phyloP scores from a whole-genome alignment of 1,140 invertebrate species.

The Aleiodes sp. region DNA sequence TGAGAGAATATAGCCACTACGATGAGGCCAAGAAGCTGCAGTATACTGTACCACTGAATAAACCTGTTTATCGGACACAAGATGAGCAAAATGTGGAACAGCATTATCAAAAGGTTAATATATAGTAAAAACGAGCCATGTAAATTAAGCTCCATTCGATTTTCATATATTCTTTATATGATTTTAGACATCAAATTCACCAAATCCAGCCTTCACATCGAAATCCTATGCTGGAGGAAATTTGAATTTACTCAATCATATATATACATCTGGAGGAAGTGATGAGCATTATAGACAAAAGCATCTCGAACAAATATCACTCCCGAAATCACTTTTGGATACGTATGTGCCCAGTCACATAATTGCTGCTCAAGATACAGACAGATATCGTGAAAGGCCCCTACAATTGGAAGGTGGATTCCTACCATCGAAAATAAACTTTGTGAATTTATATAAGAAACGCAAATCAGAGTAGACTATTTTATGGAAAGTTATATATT shows the following conservation, averaged over 20 bases:
- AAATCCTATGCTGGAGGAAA: too few species aligned
- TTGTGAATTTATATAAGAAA: slow-evolving; percentile 53
- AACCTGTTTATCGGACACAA: slow-evolving; percentile 38
- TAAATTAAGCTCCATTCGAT: too few species aligned
- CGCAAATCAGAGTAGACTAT: slow-evolving; percentile 48
- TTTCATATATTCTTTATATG: too few species aligned
- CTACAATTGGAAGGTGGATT: slow-evolving; percentile 61
- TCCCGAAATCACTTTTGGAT: slow-evolving; percentile 58
- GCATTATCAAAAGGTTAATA: slow-evolving; percentile 19
- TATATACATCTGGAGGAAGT: slow-evolving; percentile 10
- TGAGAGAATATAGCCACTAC: slow-evolving; percentile 1
- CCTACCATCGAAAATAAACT: slow-evolving; percentile 61
- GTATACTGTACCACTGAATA: slow-evolving; percentile 45
- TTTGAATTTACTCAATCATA: too few species aligned
- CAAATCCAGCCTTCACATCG: too few species aligned
- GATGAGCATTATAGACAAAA: slow-evolving; percentile 41
- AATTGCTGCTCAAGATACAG: slow-evolving; percentile 56
- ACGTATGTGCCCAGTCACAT: slow-evolving; percentile 59
- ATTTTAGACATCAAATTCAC: too few species aligned
- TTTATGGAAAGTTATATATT: background rate
- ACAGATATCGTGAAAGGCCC: slow-evolving; percentile 61
- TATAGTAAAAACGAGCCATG: slow-evolving; percentile 37
- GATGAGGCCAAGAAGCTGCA: slow-evolving; percentile 25
- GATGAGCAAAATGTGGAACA: background rate
- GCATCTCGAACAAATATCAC: slow-evolving; percentile 39